A percentile compares a stretch with the other conserved stretches of the same genome.
These are phyloP conservation scores for Trididemnum nubilum DNA, from an alignment of 23 tunicate species.

Conservation along the genomic window DNA sequence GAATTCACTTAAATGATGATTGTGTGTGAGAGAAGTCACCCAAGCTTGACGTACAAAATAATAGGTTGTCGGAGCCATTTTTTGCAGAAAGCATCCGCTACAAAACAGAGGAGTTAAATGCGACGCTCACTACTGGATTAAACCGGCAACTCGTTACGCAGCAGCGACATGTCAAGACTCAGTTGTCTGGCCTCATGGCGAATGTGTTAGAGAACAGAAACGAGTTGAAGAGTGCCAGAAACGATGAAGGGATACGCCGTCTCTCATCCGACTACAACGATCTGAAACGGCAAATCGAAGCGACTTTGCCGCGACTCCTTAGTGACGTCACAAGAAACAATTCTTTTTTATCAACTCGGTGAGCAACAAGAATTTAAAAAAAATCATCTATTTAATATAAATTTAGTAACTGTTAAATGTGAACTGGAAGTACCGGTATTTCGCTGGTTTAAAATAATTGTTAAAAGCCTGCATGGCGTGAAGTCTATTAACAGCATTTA, in stretches of 20 bases:
- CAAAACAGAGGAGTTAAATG: not conserved
- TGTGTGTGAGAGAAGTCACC: too few relatives aligned
- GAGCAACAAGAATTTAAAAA: not conserved
- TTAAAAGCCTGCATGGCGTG: too few relatives aligned
- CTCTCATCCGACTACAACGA: not conserved
- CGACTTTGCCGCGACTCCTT: not conserved
- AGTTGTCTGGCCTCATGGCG: not conserved
- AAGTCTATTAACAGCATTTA: too few relatives aligned
- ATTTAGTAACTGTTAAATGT: too few relatives aligned
- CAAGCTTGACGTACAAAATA: too few relatives aligned
- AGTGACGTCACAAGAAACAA: not conserved
- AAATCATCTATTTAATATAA: not conserved
- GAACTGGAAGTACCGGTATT: too few relatives aligned
- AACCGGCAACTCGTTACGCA: not conserved
- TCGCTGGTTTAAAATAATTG: too few relatives aligned
- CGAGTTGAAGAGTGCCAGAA: not conserved
- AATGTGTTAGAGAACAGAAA: conserved; percentile 19
- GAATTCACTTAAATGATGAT: too few relatives aligned
- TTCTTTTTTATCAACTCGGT: not conserved
- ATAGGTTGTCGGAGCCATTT: too few relatives aligned
- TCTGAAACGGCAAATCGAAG: not conserved
- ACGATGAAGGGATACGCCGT: not conserved
- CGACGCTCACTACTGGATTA: not conserved
- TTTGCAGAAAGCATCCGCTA: not conserved
- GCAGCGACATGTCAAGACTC: not conserved